Base-by-base conservation (phyloP, 2,797 vertebrate species). In the Melanogrammus aeglefinus region DNA sequence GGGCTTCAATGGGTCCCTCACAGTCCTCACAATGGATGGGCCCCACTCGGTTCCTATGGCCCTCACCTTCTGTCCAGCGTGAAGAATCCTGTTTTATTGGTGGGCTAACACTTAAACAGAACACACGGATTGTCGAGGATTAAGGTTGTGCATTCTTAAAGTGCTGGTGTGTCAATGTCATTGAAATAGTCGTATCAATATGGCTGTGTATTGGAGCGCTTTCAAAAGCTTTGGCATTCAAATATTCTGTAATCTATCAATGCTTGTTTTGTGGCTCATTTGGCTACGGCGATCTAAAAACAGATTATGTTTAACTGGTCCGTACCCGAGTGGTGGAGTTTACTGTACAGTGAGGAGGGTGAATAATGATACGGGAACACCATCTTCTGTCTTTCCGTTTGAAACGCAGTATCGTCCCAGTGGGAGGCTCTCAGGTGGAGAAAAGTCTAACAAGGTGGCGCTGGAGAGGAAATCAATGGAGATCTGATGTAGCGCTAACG, bases 391-490 rank as follows among this genome's bases (percentile, higher is more conserved):
- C 41, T 44, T 44, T 1, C 31, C 31, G 3, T 31, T 47, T 47
- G 44, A 47, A 16, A 47, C 0, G 44, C 44, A 44, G 41, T 44
- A 44, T 14, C 41, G 13, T 9, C 41, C 7, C 38, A 47, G 44
- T 47, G 12, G 4, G 3, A 47, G 44, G 10, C 44, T 72, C 27
- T 47, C 12, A 66, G 47, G 41, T 33, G n/a, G 78, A 72, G 39
- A 76, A 73, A 6, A 38, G 38, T 8, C 8, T 10, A 38, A 6
- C 7, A 38, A 47, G 76, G 41, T 35, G 44, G 41, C 4, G 41
- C 79, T 75, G 33, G 77, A 74, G 4, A 38, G 75, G 18, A 85
- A 79, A 82, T 80, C 77, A 82, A 72, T 82, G 21, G 29, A 73
- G 71, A 74, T 73, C 71, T 73, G 47, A 18, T 36, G 35, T 72